These are phyloP conservation scores for Manis crassicaudata DNA, from an alignment of 2,797 vertebrate genomes.

Conservation along the genomic window DNA sequence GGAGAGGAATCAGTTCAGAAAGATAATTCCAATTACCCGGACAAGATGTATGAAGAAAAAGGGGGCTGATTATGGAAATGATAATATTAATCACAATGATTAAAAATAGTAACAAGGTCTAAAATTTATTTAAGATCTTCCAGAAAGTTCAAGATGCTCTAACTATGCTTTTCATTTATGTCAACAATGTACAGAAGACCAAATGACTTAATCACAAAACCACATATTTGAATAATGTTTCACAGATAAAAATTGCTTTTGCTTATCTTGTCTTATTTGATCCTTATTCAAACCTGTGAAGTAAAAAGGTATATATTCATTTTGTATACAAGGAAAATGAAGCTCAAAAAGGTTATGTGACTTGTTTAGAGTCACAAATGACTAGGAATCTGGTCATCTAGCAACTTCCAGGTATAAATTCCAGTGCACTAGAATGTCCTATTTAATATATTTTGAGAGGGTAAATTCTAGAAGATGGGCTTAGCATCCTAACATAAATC, in stretches of 20 bases:
- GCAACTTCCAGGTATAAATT: background rate
- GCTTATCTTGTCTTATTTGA: conserved; percentile 17
- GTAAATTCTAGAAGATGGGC: background rate
- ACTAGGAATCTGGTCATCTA: background rate
- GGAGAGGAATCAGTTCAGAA: background rate
- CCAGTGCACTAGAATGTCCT: background rate
- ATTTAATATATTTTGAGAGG: background rate
- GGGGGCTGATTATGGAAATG: background rate
- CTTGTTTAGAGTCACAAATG: background rate
- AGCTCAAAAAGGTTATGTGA: conserved; percentile 1
- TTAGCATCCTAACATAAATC: background rate
- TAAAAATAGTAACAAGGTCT: conserved; percentile 21
- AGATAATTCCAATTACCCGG: background rate
- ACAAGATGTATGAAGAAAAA: conserved; percentile 11
- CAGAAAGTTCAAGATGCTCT: conserved; percentile 16
- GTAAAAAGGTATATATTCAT: background rate
- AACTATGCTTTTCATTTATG: background rate
- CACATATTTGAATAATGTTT: background rate
- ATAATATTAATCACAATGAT: background rate
- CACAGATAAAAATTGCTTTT: background rate
- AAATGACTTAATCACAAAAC: background rate
- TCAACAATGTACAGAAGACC: background rate
- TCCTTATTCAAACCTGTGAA: background rate
- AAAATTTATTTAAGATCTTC: background rate
- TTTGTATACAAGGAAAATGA: conserved; percentile 14